phyloP scores from a whole-genome alignment of 2,888 invertebrate species.

The Dolichopus griseipennis region DNA sequence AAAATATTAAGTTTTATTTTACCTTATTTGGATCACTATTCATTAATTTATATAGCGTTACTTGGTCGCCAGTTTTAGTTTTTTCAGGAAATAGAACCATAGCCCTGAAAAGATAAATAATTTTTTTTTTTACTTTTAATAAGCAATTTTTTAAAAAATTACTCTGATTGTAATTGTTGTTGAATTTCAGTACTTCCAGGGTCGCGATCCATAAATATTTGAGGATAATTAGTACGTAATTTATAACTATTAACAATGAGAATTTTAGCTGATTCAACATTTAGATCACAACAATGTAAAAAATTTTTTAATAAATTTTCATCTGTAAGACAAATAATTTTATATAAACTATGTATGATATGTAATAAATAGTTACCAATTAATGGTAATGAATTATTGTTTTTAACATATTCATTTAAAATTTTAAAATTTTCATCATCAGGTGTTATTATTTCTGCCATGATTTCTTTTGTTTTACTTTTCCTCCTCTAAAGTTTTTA shows the following conservation, averaged over 20 bases:
- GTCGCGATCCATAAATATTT: conserved; percentile 44
- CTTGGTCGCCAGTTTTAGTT: conserved; percentile 2
- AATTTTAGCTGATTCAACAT: conserved; percentile 22
- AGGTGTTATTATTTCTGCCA: not conserved
- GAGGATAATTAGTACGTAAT: conserved; percentile 43
- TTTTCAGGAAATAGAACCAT: not conserved
- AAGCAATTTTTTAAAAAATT: not conserved
- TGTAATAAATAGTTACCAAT: not conserved
- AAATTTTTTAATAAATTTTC: conserved; percentile 32
- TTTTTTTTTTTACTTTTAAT: not conserved
- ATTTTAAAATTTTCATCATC: not conserved
- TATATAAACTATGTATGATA: conserved; percentile 9
- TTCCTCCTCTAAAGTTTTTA: no score
- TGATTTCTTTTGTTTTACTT: not conserved
- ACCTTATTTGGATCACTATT: conserved; percentile 25
- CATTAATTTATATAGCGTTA: conserved; percentile 21
- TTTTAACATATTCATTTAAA: not conserved
- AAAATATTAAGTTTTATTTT: conserved; percentile 5
- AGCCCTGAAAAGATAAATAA: not conserved
- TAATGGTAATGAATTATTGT: not conserved
- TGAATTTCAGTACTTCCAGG: conserved; percentile 24
- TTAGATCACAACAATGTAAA: conserved; percentile 27
- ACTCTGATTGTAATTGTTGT: not conserved
- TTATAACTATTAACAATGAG: conserved; percentile 32
- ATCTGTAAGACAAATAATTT: conserved; percentile 26